Base-by-base conservation (phyloP, 2,797 vertebrate species). In the Xyrichtys novacula region DNA sequence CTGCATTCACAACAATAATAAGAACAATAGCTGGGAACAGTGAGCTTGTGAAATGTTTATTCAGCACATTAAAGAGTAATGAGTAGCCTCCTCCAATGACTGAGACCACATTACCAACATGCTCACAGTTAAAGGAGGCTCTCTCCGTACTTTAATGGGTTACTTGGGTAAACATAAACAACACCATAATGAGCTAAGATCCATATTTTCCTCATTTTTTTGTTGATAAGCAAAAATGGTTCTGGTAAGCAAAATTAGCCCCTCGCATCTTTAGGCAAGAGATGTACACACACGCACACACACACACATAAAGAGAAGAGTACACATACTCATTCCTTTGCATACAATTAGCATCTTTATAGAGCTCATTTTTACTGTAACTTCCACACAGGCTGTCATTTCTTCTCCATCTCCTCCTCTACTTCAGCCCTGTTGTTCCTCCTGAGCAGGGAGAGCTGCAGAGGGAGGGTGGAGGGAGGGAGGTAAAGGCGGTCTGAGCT, bases 11-110 rank as follows among this genome's bases (percentile, higher is more conserved):
- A 94, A 89, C 90, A 93, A 92, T 86, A 81, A 73, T 86, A 81
- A 73, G 89, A 94, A 93, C 90, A 92, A 92, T 91, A 90, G 90
- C 63, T 17, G 71, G 79, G 76, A 88, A 84, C 77, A 55, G 79
- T 79, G 86, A 88, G 55, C 53, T 65, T 31, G 55, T 56, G 81
- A 91, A 93, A 87, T 93, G 92, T 93, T 92, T 92, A 93, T 89
- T 94, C 93, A 93, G 93, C 92, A 93, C 83, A 91, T 94, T 93
- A 92, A 91, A 91, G 90, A 89, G 89, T 90, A 90, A 92, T 93
- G 92, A 93, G 88, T 85, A 81, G 79, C 85, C 79, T 86, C 87
- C 76, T 88, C 83, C 81, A 65, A 85, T 91, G 91, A 92, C 90
- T 88, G 88, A 91, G 85, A 78, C 74, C 86, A 87, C 87, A 87